Conservation (phyloP, 2,888 invertebrate genomes). For the Bellardia pandia region DNA sequence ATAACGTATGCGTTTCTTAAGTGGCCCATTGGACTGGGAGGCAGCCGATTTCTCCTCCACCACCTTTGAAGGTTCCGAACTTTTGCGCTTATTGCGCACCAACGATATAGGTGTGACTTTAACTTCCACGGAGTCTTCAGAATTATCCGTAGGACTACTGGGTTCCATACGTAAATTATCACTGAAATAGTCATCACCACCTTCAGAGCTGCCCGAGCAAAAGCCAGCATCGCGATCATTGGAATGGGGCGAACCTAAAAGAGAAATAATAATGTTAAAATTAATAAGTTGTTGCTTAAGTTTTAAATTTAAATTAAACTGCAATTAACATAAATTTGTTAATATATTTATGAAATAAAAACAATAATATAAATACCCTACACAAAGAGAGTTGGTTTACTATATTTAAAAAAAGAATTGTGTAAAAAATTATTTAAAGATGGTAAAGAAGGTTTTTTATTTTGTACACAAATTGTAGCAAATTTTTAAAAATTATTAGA, state of each 20-base stretch:
- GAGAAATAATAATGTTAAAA: constrained; percentile 4
- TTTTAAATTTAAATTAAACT: not conserved
- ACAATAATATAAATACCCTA: not conserved
- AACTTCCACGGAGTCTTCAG: constrained; percentile 88
- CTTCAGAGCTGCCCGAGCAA: constrained; percentile 87
- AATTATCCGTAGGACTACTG: constrained; percentile 87
- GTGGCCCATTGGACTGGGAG: constrained; percentile 85
- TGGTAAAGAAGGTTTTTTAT: too few species aligned
- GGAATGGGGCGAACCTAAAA: constrained; percentile 83
- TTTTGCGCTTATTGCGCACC: constrained; percentile 87
- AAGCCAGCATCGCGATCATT: constrained; percentile 88
- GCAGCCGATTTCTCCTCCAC: constrained; percentile 82
- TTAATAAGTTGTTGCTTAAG: not conserved
- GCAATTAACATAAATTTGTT: not conserved
- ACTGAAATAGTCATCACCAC: constrained; percentile 88
- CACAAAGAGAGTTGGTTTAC: too few species aligned
- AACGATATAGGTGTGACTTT: constrained; percentile 86
- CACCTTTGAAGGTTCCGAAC: constrained; percentile 88
- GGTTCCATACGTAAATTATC: constrained; percentile 84
- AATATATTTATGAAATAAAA: not conserved
- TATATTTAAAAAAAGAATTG: too few species aligned
- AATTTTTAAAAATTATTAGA: too few species aligned
- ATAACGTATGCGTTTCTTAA: constrained; percentile 89
- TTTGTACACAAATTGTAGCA: too few species aligned
- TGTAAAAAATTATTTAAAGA: too few species aligned